A percentile compares a stretch with the other conserved stretches of the same genome.
Evolutionary conservation across 2,797 vertebrate genomes (phyloP).

Genomic region (Pithecia hirsuta): DNA sequence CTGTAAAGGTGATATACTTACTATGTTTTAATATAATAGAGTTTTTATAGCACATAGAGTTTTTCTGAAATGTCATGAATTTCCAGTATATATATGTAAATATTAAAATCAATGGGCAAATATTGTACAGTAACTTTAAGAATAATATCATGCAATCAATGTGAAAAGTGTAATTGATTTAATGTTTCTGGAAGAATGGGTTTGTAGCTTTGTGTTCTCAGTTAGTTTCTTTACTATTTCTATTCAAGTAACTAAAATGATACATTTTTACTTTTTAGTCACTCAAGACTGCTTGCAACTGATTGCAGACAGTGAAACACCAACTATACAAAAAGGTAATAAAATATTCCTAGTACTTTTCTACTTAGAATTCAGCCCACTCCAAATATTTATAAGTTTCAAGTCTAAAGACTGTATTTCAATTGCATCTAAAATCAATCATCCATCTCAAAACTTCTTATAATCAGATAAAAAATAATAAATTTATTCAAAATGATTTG

Average conservation of each 20-base stretch:
- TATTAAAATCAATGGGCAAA: neutral
- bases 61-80: neutral
- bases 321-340: constrained; percentile 91
- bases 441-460: neutral
- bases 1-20: neutral
- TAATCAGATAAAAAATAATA: neutral
- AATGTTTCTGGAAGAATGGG: neutral
- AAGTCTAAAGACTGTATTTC: neutral
- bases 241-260: constrained; percentile 1
- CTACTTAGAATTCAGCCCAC: neutral
- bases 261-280: constrained; percentile 84
- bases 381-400: neutral
- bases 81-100: neutral
- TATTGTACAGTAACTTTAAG: neutral
- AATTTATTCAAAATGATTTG: neutral
- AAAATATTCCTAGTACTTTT: neutral
- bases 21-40: no score
- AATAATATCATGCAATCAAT: neutral
- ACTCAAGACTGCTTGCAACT: constrained; percentile 94
- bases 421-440: neutral
- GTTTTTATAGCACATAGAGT: neutral
- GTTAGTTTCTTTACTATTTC: neutral
- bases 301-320: constrained; percentile 90
- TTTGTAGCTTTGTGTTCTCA: neutral
- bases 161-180: neutral